Base-by-base conservation (phyloP, 2,113 vertebrate genomes). In the Zootoca vivipara region DNA sequence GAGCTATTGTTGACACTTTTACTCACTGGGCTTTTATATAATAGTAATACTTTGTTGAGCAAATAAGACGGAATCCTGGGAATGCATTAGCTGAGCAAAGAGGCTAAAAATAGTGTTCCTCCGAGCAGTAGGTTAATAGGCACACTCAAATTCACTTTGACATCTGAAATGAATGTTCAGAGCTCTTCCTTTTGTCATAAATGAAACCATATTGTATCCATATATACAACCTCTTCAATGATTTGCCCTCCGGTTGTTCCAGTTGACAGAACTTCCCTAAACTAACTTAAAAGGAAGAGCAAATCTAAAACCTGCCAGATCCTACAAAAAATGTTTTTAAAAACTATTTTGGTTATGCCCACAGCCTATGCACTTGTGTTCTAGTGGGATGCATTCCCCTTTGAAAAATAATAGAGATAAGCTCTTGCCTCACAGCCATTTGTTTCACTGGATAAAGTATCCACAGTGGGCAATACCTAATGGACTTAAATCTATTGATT, bases 231-330 rank as follows among this genome's bases (percentile, higher is more conserved):
- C 1, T 72, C 13, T 1, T 77, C 12, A 28, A 13, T 8, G 62
- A 84, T 85, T 87, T 78, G 40, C 6, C 1, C 10, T 40, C 78
- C 78, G 2, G 0, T 72, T 12, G 15, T 85, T 13, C 0, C 74
- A 78, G 13, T 70, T 38, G 87, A 93, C 22, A 12, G 74, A 20
- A 62, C 0, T 75, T 28, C 56, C 1, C 87, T 4, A 16, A 56
- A 67, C 0, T 70, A 3, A 1, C 24, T 5, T 75, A 84, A 89
- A 89, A 72, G 30, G 0, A 0, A 62, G 30, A 52, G 0, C 0
- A 90, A 88, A 89, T 1, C 28, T 35, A 72, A 90, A 12, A 16
- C 78, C 46, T 89, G 84, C 18, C 46, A 26, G 2, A 24, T 85
- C 33, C 9, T 85, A 24, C 0, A 64, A 77, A n/a, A 33, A 26